Evolutionary conservation across 2,888 invertebrate species (phyloP).

Genomic region (Drosophila recens): DNA sequence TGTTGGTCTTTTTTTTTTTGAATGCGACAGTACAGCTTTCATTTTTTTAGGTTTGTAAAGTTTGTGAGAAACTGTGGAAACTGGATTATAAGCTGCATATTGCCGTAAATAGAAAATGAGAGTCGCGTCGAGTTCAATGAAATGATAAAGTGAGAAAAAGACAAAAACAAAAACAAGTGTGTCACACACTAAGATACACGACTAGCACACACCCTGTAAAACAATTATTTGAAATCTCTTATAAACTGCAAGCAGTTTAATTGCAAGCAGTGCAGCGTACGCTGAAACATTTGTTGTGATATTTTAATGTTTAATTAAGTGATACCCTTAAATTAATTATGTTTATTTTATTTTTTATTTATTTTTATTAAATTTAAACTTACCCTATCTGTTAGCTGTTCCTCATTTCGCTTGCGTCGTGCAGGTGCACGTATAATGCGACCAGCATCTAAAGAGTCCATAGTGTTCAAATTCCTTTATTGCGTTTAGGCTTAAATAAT

Average conservation of each 20-base stretch:
- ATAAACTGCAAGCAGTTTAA: not conserved
- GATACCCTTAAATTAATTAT: not conserved
- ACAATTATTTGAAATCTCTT: not conserved
- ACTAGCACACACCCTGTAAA: slow-evolving; percentile 9
- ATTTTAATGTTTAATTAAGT: too few relatives aligned
- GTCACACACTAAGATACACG: not conserved
- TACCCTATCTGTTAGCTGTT: slow-evolving; percentile 91
- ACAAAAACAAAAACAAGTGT: slow-evolving; percentile 3
- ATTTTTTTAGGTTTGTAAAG: slow-evolving; percentile 60
- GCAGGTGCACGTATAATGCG: slow-evolving; percentile 92
- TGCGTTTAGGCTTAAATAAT: slow-evolving; percentile 3
- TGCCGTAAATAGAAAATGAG: slow-evolving; percentile 52
- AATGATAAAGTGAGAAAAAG: slow-evolving; percentile 39
- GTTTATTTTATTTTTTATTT: not conserved
- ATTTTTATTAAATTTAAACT: slow-evolving; percentile 84
- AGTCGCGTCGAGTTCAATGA: slow-evolving; percentile 64
- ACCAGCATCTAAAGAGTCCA: slow-evolving; percentile 80
- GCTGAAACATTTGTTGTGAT: not conserved
- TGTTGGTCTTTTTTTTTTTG: slow-evolving; percentile 6
- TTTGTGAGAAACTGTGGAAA: slow-evolving; percentile 52
- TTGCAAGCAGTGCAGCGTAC: not conserved
- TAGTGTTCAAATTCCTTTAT: slow-evolving; percentile 32
- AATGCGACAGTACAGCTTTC: slow-evolving; percentile 63
- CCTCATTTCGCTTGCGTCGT: slow-evolving; percentile 92
- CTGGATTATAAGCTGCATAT: slow-evolving; percentile 67